Evolutionary conservation across 30 jellyfish, hydroid and myxozoan genomes (phyloP).

Genomic region (Cassiopea xamachana): DNA sequence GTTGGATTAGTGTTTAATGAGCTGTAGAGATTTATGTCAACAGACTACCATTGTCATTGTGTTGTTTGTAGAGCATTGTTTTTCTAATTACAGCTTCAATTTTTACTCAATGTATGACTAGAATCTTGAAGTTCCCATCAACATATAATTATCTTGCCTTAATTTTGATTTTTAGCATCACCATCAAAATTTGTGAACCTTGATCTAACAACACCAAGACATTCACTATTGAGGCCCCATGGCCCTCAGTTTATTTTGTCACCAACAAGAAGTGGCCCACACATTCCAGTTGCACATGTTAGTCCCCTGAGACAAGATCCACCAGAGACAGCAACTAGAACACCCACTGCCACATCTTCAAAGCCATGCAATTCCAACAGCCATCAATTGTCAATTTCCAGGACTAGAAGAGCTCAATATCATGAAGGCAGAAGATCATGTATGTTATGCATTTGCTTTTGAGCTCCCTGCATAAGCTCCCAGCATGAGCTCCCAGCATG

Average conservation of each 20-base stretch:
- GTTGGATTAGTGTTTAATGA: too few relatives aligned
- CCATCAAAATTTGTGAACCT: slow-evolving; percentile 57
- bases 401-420: not conserved
- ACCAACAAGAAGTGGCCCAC: slow-evolving; percentile 73
- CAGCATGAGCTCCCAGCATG: too few relatives aligned
- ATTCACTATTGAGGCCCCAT: slow-evolving; percentile 61
- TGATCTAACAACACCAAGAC: slow-evolving; percentile 67
- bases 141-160: not conserved
- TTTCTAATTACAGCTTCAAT: too few relatives aligned
- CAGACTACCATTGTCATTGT: too few relatives aligned
- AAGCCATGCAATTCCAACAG: not conserved
- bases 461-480: too few relatives aligned
- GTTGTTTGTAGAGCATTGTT: too few relatives aligned
- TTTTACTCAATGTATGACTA: too few relatives aligned
- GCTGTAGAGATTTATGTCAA: too few relatives aligned
- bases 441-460: not conserved
- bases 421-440: not conserved
- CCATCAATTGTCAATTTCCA: not conserved
- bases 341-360: slow-evolving; percentile 10
- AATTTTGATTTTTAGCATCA: slow-evolving; percentile 42
- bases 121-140: not conserved
- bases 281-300: slow-evolving; percentile 78
- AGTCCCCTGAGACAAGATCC: slow-evolving; percentile 61
- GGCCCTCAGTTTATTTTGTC: slow-evolving; percentile 65
- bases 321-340: not conserved